These are phyloP conservation scores for Micronycteris hirsuta DNA, from an alignment of 2,113 vertebrate genomes.

Conservation along the genomic window DNA sequence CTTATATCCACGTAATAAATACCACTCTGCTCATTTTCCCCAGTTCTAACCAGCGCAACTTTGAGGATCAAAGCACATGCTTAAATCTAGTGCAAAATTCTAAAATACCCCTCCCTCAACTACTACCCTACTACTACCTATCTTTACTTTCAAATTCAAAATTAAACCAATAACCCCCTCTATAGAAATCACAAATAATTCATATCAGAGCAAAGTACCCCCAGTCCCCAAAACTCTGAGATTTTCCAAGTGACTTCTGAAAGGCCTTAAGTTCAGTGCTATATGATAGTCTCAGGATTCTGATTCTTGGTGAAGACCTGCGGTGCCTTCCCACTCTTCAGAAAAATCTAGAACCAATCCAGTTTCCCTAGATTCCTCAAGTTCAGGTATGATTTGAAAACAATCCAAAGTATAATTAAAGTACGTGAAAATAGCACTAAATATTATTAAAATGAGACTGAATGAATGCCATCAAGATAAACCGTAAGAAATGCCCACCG, in stretches of 20 bases:
- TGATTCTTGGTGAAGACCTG: neutral
- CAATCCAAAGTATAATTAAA: neutral
- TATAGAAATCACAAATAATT: neutral
- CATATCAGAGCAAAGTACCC: neutral
- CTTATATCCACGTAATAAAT: neutral
- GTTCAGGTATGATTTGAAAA: neutral
- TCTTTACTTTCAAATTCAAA: constrained; percentile 28
- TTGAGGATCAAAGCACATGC: neutral
- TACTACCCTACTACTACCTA: neutral
- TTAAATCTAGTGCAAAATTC: neutral
- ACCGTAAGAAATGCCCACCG: neutral
- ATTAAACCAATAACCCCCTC: neutral
- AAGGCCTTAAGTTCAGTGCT: neutral
- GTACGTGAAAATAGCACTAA: neutral
- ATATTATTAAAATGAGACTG: neutral
- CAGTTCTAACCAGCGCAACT: neutral
- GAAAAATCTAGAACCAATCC: constrained; percentile 24
- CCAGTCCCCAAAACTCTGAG: neutral
- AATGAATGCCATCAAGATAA: neutral
- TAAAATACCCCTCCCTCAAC: neutral
- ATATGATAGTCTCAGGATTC: neutral
- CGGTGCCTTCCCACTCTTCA: neutral
- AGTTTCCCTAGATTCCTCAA: neutral
- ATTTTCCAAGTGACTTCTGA: neutral
- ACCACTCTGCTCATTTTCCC: neutral